These are phyloP conservation scores for Iphiclides podalirius DNA, from an alignment of 2,888 invertebrate genomes.

Conservation along the genomic window DNA sequence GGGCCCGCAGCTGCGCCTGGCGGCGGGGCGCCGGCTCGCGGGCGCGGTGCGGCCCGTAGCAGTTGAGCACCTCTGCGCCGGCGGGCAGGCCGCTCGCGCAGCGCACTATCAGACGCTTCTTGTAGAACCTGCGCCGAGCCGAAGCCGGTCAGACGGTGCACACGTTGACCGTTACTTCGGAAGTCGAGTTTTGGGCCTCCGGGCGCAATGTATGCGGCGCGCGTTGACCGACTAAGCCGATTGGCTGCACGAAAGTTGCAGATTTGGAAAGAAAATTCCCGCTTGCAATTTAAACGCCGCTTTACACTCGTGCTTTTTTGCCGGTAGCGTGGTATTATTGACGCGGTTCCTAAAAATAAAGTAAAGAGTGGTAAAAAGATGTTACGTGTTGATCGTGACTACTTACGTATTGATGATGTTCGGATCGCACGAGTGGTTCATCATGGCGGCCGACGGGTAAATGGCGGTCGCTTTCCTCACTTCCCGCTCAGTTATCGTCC, in stretches of 20 bases:
- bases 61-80: conserved; percentile 89
- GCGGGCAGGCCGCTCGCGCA: conserved; percentile 81
- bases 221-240: too few species aligned
- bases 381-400: conserved; percentile 29
- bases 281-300: too few species aligned
- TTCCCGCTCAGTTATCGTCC: conserved; percentile 50
- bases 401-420: conserved; percentile 86
- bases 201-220: too few species aligned
- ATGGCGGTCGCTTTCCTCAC: conserved; percentile 87
- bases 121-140: conserved; percentile 87
- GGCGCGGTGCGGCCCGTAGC: conserved; percentile 90
- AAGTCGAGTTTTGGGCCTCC: too few species aligned
- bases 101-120: conserved; percentile 84
- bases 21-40: conserved; percentile 82
- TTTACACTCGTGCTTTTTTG: too few species aligned
- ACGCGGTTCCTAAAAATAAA: too few species aligned
- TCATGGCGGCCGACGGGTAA: conserved; percentile 91
- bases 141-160: too few species aligned
- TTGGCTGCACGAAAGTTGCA: too few species aligned
- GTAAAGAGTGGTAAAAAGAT: too few species aligned
- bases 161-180: too few species aligned
- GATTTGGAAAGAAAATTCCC: too few species aligned
- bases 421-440: conserved; percentile 96
- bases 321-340: too few species aligned
- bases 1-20: conserved; percentile 80